phyloP scores from a whole-genome alignment of 2,888 invertebrate genomes.

The Lingula anatina region DNA sequence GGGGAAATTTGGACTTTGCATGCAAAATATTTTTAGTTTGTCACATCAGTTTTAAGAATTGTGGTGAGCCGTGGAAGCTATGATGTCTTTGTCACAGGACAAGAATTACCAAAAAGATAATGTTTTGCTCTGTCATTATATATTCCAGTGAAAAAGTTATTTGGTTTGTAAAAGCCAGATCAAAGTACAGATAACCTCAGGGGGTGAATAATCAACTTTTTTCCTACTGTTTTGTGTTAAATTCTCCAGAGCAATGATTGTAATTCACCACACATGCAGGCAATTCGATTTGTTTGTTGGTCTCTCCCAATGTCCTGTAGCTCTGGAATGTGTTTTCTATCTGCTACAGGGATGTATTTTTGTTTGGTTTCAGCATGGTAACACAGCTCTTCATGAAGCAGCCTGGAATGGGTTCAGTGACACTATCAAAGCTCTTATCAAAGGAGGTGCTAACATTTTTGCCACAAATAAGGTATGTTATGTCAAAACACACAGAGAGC shows the following conservation, averaged over 20 bases:
- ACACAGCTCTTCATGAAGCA: slow-evolving; percentile 89
- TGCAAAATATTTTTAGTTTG: too few species aligned
- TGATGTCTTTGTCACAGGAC: not conserved
- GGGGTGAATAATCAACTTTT: not conserved
- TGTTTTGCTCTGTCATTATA: not conserved
- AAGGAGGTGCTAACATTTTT: slow-evolving; percentile 59
- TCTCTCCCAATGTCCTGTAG: too few species aligned
- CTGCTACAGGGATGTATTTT: too few species aligned
- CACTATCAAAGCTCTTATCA: slow-evolving; percentile 68
- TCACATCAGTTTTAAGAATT: too few species aligned
- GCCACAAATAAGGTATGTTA: slow-evolving; percentile 48
- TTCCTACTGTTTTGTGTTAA: too few species aligned
- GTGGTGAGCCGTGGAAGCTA: too few species aligned
- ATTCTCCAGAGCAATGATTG: too few species aligned
- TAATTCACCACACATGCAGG: too few species aligned
- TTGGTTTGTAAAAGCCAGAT: not conserved
- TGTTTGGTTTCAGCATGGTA: slow-evolving; percentile 69
- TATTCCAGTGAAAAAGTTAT: not conserved
- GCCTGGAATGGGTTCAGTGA: slow-evolving; percentile 91
- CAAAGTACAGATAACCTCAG: slow-evolving; percentile 12
- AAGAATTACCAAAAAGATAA: not conserved
- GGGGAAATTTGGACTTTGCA: too few species aligned
- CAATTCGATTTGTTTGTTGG: too few species aligned
- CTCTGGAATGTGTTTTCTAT: too few species aligned
- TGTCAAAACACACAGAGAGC: not conserved